A percentile compares a stretch with the other conserved stretches of the same genome.
Conservation (phyloP, 2,797 vertebrate species). For the Pseudomugil tenellus region DNA sequence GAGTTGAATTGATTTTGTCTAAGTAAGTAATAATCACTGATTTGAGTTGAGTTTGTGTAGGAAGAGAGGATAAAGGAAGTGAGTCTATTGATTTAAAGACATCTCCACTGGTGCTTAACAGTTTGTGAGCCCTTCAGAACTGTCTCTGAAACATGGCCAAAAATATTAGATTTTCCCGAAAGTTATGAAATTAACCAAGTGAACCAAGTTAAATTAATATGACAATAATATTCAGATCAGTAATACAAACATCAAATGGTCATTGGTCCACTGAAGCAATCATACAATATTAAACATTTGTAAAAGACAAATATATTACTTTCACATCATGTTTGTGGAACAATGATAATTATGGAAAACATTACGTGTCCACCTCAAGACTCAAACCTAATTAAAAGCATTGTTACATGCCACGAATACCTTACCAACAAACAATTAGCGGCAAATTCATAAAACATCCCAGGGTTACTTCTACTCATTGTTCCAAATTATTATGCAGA, state of each 20-base stretch:
- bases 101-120: neutral
- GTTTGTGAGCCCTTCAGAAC: neutral
- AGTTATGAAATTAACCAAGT: neutral
- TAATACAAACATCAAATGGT: neutral
- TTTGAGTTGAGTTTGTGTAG: neutral
- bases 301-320: neutral
- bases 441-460: neutral
- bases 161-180: neutral
- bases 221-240: neutral
- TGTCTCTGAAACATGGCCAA: neutral
- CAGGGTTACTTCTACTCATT: neutral
- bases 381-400: no score
- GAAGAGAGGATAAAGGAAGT: constrained; percentile 1
- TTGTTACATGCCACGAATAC: no score
- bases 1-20: neutral
- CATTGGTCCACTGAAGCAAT: neutral
- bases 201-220: neutral
- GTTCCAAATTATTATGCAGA: no score
- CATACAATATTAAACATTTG: neutral
- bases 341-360: neutral
- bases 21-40: neutral
- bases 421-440: neutral
- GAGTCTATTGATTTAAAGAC: neutral
- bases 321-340: neutral
- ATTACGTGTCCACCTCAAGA: no score